A percentile compares a stretch with the other conserved stretches of the same genome.
Conservation (phyloP, 2,797 vertebrate species). For the Crossoptilon crossoptilon region DNA sequence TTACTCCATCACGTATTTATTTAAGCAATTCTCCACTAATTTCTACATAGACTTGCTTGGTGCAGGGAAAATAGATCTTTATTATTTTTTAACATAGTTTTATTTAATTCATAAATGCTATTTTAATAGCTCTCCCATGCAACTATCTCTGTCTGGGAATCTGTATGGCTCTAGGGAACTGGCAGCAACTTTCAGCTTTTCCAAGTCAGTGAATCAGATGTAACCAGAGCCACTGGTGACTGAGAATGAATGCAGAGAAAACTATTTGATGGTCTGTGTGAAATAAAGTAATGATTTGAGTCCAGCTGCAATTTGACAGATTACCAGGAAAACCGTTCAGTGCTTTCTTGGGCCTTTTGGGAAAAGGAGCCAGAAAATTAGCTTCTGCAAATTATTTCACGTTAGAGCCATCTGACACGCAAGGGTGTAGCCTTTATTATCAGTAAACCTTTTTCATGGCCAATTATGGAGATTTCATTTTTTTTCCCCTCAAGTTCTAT, state of each 20-base stretch:
- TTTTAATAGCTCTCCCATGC: slow-evolving; percentile 55
- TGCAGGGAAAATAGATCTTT: slow-evolving; percentile 19
- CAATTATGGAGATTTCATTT: not conserved
- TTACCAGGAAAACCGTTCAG: not conserved
- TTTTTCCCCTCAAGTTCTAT: not conserved
- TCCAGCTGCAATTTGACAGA: slow-evolving; percentile 22
- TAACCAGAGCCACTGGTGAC: not conserved
- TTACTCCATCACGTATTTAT: slow-evolving; percentile 18
- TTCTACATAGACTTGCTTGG: not conserved
- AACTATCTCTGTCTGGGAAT: slow-evolving; percentile 36
- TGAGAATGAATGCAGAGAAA: slow-evolving; percentile 33
- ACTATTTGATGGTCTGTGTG: not conserved
- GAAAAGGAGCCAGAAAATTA: slow-evolving; percentile 21
- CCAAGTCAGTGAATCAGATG: slow-evolving; percentile 34
- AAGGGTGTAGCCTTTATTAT: not conserved
- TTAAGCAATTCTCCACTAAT: slow-evolving; percentile 18
- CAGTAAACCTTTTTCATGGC: not conserved
- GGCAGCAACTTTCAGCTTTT: slow-evolving; percentile 54
- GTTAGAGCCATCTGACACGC: not conserved
- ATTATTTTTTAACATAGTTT: slow-evolving; percentile 43
- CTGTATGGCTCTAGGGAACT: slow-evolving; percentile 42
- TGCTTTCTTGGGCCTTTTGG: not conserved
- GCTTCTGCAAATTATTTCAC: slow-evolving; percentile 14
- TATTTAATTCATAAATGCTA: slow-evolving; percentile 61
- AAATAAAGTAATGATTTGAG: slow-evolving; percentile 36